phyloP scores from a whole-genome alignment of 2,797 vertebrate species.

The Heliangelus exortis region DNA sequence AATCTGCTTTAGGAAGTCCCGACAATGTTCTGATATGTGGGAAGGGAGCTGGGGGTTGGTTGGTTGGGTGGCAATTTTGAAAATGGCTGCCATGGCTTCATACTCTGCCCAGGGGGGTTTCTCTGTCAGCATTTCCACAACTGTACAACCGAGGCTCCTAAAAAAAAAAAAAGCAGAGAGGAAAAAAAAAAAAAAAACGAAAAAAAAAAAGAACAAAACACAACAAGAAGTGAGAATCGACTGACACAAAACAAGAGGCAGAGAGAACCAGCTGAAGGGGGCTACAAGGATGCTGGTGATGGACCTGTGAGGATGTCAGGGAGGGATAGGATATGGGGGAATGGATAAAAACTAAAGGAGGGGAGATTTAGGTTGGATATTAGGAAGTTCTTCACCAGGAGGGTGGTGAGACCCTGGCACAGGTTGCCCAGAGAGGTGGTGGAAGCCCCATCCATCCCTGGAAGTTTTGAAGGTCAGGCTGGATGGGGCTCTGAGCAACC shows the following conservation, averaged over 20 bases:
- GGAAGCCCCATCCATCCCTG: no score
- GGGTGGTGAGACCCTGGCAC: no score
- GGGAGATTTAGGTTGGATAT: no score
- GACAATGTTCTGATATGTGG: constrained; percentile 89
- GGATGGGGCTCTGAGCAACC: no score
- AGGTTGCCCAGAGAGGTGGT: no score
- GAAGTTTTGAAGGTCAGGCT: no score
- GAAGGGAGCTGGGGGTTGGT: constrained; percentile 93
- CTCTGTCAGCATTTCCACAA: constrained; percentile 98
- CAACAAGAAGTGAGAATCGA: background rate
- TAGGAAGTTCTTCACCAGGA: no score
- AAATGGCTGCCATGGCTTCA: constrained; percentile 98
- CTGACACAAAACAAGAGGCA: background rate
- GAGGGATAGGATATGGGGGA: no score
- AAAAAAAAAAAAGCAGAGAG: constrained; percentile 36
- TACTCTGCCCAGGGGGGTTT: constrained; percentile 98
- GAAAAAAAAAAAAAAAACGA: background rate
- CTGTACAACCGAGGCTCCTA: constrained; percentile 97
- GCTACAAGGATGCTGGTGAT: no score
- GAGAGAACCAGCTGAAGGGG: background rate
- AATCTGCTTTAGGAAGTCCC: constrained; percentile 93
- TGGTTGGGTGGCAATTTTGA: constrained; percentile 98
- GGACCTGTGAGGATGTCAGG: no score
- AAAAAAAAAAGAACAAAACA: background rate
- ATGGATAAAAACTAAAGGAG: no score